phyloP scores from a whole-genome alignment of 2,888 invertebrate genomes.

The Thera britannica region DNA sequence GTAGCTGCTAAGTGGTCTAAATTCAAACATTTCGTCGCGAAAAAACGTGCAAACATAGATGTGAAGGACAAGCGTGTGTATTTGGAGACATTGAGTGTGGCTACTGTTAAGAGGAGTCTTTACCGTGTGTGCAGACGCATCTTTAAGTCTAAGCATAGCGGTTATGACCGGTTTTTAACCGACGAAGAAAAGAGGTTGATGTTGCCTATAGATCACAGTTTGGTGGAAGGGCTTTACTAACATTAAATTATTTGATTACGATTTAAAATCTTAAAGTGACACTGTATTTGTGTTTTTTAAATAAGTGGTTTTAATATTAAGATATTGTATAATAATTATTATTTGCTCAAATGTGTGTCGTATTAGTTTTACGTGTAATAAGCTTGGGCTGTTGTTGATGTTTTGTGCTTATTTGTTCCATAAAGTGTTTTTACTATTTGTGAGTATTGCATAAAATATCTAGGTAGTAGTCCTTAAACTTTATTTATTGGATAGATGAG shows the following conservation, averaged over 20 bases:
- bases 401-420: background rate
- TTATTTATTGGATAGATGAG: no score
- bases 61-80: constrained; percentile 63
- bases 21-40: constrained; percentile 58
- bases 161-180: constrained; percentile 87
- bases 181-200: constrained; percentile 89
- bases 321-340: background rate
- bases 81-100: constrained; percentile 65
- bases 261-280: background rate
- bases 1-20: constrained; percentile 57
- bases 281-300: background rate
- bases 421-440: background rate
- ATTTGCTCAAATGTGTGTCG: constrained; percentile 16
- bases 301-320: background rate
- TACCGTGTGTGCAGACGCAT: constrained; percentile 69
- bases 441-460: background rate
- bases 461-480: no score
- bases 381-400: background rate
- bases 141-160: constrained; percentile 76
- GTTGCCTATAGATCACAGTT: constrained; percentile 51
- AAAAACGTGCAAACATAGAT: constrained; percentile 55
- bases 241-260: background rate
- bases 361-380: constrained; percentile 1
- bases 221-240: constrained; percentile 71
- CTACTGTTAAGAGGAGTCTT: constrained; percentile 69